A percentile compares a stretch with the other conserved stretches of the same genome.
Conservation (phyloP, 2,888 invertebrate genomes). For the Noctua janthina region DNA sequence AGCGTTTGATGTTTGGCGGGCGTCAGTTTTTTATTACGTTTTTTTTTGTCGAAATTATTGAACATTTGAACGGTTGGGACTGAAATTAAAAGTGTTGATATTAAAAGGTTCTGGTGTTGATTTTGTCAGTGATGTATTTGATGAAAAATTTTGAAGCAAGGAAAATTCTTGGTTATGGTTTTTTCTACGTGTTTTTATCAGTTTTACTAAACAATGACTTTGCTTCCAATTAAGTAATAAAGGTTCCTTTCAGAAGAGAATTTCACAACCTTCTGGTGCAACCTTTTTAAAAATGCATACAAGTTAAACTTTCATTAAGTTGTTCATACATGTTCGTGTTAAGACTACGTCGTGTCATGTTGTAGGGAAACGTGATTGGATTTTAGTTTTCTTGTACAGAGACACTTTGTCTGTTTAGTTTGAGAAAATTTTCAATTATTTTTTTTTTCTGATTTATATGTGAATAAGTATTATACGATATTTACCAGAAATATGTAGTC, state of each 20-base stretch:
- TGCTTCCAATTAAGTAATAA: conserved; percentile 11
- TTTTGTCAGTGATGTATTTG: conserved; percentile 57
- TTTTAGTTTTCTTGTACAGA: conserved; percentile 28
- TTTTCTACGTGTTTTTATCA: neutral
- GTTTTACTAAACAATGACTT: neutral
- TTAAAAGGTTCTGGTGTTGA: conserved; percentile 56
- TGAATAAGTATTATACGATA: neutral
- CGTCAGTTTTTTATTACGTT: conserved; percentile 61
- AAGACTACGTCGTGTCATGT: conserved; percentile 8
- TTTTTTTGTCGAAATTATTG: conserved; percentile 52
- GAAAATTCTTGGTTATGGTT: no score
- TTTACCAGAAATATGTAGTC: neutral
- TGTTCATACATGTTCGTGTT: conserved; percentile 20
- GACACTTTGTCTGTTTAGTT: neutral
- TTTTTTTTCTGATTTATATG: neutral
- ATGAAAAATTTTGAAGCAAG: neutral
- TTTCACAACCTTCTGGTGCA: neutral
- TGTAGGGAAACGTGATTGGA: conserved; percentile 36
- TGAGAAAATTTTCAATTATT: neutral
- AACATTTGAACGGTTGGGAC: conserved; percentile 56
- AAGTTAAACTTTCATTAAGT: conserved; percentile 46
- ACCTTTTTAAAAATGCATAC: conserved; percentile 33
- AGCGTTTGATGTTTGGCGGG: conserved; percentile 83
- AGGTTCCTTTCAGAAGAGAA: neutral
- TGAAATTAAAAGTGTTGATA: conserved; percentile 46